Evolutionary conservation across 2,113 vertebrate genomes (phyloP).

Genomic region (Leuciscus idus): DNA sequence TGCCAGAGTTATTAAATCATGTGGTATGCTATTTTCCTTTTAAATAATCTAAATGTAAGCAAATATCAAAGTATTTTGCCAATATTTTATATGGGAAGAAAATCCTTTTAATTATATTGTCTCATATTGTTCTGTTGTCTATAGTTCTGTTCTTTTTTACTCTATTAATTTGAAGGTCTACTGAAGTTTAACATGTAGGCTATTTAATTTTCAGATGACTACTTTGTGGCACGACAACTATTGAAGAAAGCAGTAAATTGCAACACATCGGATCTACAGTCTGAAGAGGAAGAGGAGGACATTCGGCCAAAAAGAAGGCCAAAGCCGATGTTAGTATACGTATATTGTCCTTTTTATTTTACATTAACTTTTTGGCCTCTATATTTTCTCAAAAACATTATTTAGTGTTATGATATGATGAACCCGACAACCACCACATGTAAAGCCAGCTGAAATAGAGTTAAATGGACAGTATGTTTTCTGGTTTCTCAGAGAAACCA

Average conservation of each 20-base stretch:
- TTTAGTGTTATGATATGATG: too few relatives aligned
- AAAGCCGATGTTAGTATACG: background rate
- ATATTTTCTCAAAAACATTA: too few relatives aligned
- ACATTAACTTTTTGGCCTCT: background rate
- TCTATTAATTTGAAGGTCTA: background rate
- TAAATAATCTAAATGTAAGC: too few relatives aligned
- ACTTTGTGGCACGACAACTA: background rate
- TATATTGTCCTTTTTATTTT: background rate
- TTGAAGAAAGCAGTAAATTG: background rate
- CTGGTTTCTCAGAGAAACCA: too few relatives aligned
- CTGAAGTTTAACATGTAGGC: background rate
- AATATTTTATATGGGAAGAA: background rate
- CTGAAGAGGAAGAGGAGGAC: constrained; percentile 13
- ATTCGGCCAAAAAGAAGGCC: background rate
- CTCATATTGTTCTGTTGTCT: background rate
- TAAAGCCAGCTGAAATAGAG: too few relatives aligned
- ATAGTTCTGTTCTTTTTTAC: background rate
- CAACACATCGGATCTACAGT: constrained; percentile 11
- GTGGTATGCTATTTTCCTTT: background rate
- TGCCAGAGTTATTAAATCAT: background rate
- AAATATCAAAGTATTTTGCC: background rate
- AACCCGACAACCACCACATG: too few relatives aligned
- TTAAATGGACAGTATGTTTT: too few relatives aligned
- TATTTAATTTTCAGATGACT: background rate
- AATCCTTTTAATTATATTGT: too few relatives aligned